Evolutionary conservation across 2,888 invertebrate genomes (phyloP).

Genomic region (Schizotus pectinicornis): DNA sequence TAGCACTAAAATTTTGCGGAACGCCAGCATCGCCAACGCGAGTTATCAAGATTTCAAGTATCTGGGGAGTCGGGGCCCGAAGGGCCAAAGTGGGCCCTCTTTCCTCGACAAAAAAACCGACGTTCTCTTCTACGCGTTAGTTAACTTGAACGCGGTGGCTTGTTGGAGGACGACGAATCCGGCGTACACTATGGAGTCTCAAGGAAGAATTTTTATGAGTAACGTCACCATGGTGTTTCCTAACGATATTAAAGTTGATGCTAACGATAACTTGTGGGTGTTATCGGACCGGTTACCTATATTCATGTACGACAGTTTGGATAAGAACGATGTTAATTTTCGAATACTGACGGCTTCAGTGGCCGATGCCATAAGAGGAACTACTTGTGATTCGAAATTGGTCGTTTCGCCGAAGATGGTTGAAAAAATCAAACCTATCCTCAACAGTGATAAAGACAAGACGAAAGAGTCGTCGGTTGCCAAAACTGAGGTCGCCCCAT

Average conservation of each 20-base stretch:
- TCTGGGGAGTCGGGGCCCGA: slow-evolving; percentile 73
- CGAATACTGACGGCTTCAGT: slow-evolving; percentile 73
- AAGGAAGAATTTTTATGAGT: slow-evolving; percentile 75
- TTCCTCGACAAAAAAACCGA: slow-evolving; percentile 75
- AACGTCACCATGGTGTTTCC: slow-evolving; percentile 77
- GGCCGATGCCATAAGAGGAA: slow-evolving; percentile 72
- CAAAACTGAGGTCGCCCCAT: too few relatives aligned
- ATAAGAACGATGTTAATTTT: slow-evolving; percentile 71
- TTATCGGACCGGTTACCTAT: slow-evolving; percentile 74
- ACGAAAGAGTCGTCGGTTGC: background rate
- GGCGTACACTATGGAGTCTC: slow-evolving; percentile 71
- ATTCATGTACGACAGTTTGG: slow-evolving; percentile 71
- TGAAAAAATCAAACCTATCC: slow-evolving; percentile 29
- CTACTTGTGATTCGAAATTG: slow-evolving; percentile 70
- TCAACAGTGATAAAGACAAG: background rate
- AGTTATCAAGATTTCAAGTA: slow-evolving; percentile 71
- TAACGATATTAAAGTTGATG: slow-evolving; percentile 79
- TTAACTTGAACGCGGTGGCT: slow-evolving; percentile 77
- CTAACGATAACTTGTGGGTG: slow-evolving; percentile 74
- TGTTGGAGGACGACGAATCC: slow-evolving; percentile 78
- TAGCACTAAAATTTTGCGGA: slow-evolving; percentile 70
- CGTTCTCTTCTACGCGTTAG: slow-evolving; percentile 75
- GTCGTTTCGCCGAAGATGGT: slow-evolving; percentile 42
- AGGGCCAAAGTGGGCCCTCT: slow-evolving; percentile 75
- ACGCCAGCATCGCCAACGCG: slow-evolving; percentile 55